Conservation (phyloP, 2,113 vertebrate genomes). For the Okapia johnstoni region DNA sequence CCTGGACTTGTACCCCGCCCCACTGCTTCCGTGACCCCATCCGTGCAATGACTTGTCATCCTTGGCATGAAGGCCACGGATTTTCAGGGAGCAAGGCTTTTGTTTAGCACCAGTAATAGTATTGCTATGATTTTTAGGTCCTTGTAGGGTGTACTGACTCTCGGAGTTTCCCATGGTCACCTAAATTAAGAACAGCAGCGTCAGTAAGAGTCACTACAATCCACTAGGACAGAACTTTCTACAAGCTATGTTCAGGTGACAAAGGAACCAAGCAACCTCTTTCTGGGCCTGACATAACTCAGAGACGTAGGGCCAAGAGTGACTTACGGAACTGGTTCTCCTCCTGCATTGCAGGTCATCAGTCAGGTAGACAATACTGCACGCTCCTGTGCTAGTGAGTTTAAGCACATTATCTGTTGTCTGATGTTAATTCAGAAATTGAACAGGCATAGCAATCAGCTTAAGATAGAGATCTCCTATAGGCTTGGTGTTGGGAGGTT, state of each 20-base stretch:
- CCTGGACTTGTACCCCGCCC: constrained; percentile 87
- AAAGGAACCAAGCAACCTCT: background rate
- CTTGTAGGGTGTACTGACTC: constrained; percentile 96
- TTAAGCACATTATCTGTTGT: too few species aligned
- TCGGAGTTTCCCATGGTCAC: constrained; percentile 96
- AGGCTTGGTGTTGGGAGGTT: background rate
- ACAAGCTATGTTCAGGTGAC: background rate
- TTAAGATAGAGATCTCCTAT: background rate
- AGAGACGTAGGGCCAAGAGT: background rate
- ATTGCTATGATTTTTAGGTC: constrained; percentile 83
- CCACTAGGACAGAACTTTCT: background rate
- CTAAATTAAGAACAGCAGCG: constrained; percentile 75
- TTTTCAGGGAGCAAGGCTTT: constrained; percentile 90
- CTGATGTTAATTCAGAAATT: background rate
- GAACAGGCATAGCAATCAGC: background rate
- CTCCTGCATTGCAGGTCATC: background rate
- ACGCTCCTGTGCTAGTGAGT: rapidly evolving
- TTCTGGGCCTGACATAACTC: background rate
- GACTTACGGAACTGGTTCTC: rapidly evolving
- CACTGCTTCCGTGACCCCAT: constrained; percentile 81
- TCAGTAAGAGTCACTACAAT: constrained; percentile 41
- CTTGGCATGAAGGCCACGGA: constrained; percentile 84
- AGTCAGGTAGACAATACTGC: rapidly evolving
- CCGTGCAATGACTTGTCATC: constrained; percentile 85
- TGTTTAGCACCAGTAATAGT: constrained; percentile 84